phyloP scores from a whole-genome alignment of 2,113 vertebrate genomes.

The Halichoerus grypus region DNA sequence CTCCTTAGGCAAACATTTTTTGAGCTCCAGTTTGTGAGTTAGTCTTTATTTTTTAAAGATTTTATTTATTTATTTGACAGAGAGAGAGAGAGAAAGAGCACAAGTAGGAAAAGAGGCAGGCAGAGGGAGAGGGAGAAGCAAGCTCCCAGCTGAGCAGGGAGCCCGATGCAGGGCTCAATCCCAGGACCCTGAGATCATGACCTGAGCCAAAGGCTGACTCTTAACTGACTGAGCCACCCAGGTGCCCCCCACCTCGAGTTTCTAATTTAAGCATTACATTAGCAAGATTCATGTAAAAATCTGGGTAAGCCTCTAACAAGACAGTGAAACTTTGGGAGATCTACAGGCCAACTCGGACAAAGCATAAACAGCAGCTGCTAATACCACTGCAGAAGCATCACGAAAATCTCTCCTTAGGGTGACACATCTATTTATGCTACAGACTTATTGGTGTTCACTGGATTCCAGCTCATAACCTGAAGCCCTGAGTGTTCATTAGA shows the following conservation, averaged over 20 bases:
- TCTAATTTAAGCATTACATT: conserved; percentile 16
- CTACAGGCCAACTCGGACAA: background rate
- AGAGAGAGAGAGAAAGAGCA: too few relatives aligned
- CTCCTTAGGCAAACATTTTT: background rate
- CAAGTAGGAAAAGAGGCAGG: too few relatives aligned
- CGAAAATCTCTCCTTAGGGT: background rate
- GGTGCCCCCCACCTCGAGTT: background rate
- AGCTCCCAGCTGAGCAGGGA: too few relatives aligned
- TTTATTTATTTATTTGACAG: too few relatives aligned
- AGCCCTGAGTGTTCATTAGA: background rate
- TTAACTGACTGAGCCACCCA: too few relatives aligned
- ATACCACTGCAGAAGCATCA: background rate
- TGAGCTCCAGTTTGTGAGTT: background rate
- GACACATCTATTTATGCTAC: conserved; percentile 30
- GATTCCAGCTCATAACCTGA: conserved; percentile 46
- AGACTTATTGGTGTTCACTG: conserved; percentile 21
- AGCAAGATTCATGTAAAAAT: background rate
- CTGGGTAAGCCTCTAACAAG: background rate
- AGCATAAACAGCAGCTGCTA: background rate
- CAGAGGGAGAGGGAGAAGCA: too few relatives aligned
- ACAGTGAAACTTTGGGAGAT: background rate
- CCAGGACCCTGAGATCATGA: too few relatives aligned
- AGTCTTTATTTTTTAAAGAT: background rate
- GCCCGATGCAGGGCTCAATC: too few relatives aligned
- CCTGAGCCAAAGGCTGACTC: too few relatives aligned